phyloP scores from a whole-genome alignment of 2,797 vertebrate species.

The Micromesistius poutassou region DNA sequence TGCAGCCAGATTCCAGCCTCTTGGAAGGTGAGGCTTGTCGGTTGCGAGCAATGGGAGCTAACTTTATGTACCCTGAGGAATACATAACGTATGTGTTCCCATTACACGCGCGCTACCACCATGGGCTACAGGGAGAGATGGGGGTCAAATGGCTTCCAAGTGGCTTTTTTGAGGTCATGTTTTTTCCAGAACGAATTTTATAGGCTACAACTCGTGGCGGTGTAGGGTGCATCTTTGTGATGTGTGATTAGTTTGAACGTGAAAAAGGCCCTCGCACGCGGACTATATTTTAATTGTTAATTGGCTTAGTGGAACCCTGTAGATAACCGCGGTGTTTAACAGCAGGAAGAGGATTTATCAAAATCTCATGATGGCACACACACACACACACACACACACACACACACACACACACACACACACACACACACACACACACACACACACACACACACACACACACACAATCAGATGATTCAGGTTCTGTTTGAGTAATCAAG shows the following conservation, averaged over 20 bases:
- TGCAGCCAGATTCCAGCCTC: conserved; percentile 44
- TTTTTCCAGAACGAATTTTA: conserved; percentile 38
- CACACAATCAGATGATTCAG: not conserved
- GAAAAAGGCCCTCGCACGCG: not conserved
- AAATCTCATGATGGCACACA: conserved; percentile 25
- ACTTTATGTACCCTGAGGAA: conserved; percentile 46
- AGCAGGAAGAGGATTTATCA: conserved; percentile 37
- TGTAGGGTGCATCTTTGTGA: not conserved
- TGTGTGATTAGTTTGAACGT: conserved; percentile 15
- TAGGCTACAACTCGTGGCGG: conserved; percentile 18
- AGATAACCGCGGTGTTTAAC: conserved; percentile 38
- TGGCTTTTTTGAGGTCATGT: conserved; percentile 38
- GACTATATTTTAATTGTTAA: conserved; percentile 42
- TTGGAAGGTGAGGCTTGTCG: conserved; percentile 42
- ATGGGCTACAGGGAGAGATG: conserved; percentile 33
- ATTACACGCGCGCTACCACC: conserved; percentile 38
- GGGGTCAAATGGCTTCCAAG: conserved; percentile 51
- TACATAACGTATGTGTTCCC: conserved; percentile 56
- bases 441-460: not conserved
- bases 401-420: not conserved
- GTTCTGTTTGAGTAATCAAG: conserved; percentile 23
- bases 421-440: not conserved
- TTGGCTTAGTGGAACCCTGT: conserved; percentile 35
- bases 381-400: not conserved
- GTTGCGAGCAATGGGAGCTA: conserved; percentile 40